phyloP scores from a whole-genome alignment of 2,888 invertebrate genomes.

The Acrobeloides nanus region DNA sequence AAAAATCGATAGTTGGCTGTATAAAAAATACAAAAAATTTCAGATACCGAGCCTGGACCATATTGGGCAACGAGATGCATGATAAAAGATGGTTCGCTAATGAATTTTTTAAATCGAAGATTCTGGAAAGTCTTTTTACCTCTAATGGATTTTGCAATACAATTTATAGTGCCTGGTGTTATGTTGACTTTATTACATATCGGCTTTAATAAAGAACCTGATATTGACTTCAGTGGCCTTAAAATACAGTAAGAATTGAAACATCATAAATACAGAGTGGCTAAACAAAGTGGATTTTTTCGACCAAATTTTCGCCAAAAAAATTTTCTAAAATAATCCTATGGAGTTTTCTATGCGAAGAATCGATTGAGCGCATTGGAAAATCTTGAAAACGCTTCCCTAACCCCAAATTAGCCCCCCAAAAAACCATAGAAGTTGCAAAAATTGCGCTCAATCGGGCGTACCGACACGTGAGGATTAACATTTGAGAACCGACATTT shows the following conservation, averaged over 20 bases:
- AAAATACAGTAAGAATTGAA: conserved; percentile 43
- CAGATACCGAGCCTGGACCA: conserved; percentile 50
- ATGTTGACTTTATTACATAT: conserved; percentile 44
- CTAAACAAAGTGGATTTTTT: background rate
- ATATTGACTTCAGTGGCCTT: conserved; percentile 44
- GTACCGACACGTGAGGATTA: no score
- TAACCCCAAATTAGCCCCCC: no score
- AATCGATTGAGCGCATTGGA: no score
- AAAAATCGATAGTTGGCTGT: background rate
- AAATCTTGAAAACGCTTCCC: no score
- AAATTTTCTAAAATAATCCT: no score
- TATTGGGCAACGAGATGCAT: conserved; percentile 49
- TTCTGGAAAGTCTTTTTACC: conserved; percentile 52
- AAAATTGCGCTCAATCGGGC: no score
- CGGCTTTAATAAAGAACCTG: conserved; percentile 49
- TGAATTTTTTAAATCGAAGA: conserved; percentile 40
- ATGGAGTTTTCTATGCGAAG: no score
- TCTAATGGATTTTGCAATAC: conserved; percentile 48
- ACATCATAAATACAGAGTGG: no score
- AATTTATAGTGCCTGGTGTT: conserved; percentile 48
- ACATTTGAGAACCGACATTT: no score
- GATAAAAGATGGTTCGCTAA: conserved; percentile 48
- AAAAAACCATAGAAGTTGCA: no score
- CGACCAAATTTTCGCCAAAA: no score
- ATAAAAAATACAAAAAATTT: background rate